Evolutionary conservation across 2,797 vertebrate species (phyloP).

Genomic region (Channallabes apus): DNA sequence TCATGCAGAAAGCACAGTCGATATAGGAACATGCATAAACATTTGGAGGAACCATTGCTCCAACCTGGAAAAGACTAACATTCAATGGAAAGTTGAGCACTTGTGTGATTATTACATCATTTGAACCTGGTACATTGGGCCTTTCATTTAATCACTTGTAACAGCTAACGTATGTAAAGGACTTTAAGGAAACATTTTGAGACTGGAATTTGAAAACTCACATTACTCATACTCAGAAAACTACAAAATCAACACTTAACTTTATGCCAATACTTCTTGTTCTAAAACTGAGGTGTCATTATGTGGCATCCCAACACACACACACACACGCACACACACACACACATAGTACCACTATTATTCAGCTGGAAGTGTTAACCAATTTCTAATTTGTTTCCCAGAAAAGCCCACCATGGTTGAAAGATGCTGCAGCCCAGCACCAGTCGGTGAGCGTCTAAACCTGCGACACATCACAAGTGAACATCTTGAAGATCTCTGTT

Average conservation of each 20-base stretch:
- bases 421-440: conserved; percentile 43
- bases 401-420: conserved; percentile 52
- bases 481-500: conserved; percentile 42
- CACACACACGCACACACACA: not conserved
- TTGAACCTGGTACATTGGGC: too few species aligned
- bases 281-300: not conserved
- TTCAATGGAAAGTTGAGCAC: too few species aligned
- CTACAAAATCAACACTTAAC: not conserved
- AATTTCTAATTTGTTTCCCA: conserved; percentile 24
- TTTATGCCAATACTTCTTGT: not conserved
- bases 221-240: too few species aligned
- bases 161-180: too few species aligned
- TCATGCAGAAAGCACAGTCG: not conserved
- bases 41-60: too few species aligned
- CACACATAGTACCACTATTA: not conserved
- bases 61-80: too few species aligned
- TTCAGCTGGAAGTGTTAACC: not conserved
- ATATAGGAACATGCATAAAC: not conserved
- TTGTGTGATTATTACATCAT: too few species aligned
- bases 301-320: not conserved
- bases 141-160: too few species aligned
- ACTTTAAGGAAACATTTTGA: too few species aligned
- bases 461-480: conserved; percentile 39
- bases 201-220: too few species aligned
- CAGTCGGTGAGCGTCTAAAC: conserved; percentile 4